Conservation (phyloP, 1,140 invertebrate genomes). For the Bombus waltoni region DNA sequence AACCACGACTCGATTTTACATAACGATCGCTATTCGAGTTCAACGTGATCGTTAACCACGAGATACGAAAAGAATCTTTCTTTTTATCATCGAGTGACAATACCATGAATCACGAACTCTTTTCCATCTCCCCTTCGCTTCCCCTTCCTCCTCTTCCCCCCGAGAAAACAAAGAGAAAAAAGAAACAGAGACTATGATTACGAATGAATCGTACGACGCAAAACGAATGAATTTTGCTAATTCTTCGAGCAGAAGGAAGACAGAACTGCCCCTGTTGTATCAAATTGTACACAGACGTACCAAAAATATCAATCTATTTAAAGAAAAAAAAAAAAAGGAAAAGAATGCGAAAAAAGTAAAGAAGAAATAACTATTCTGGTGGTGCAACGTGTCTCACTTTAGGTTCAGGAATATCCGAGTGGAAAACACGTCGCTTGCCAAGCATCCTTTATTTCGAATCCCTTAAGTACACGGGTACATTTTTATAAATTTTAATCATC, state of each 20-base stretch:
- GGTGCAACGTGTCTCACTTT: constrained; percentile 10
- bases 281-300: neutral
- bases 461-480: too few species aligned
- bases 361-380: neutral
- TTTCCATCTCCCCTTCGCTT: neutral
- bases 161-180: neutral
- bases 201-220: neutral
- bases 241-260: neutral
- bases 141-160: neutral
- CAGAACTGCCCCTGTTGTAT: neutral
- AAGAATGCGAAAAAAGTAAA: neutral
- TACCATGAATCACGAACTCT: neutral
- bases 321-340: neutral
- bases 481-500: too few species aligned
- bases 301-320: constrained; percentile 18
- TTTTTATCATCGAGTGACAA: neutral
- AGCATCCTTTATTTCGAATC: neutral
- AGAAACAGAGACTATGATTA: too few species aligned
- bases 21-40: neutral
- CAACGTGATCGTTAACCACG: neutral
- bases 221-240: neutral
- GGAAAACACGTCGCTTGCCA: neutral
- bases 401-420: constrained; percentile 18
- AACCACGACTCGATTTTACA: neutral
- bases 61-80: too few species aligned